These are phyloP conservation scores for Labeo rohita DNA, from an alignment of 2,113 vertebrate species.

Conservation along the genomic window DNA sequence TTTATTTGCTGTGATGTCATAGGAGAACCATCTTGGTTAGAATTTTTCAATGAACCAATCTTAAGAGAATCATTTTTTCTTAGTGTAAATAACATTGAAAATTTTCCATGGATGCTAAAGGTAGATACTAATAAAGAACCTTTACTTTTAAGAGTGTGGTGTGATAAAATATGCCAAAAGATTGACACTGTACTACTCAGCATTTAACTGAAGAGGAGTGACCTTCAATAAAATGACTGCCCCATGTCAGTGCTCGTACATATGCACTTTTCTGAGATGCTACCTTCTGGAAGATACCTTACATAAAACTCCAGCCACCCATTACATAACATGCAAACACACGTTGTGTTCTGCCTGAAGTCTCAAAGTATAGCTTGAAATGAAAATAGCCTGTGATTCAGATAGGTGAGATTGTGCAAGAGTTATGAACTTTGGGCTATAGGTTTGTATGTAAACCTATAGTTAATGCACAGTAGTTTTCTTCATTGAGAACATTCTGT, in stretches of 20 bases:
- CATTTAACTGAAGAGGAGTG: neutral
- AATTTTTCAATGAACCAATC: neutral
- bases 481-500: constrained; percentile 7
- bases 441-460: neutral
- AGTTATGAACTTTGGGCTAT: constrained; percentile 3
- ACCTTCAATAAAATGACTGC: neutral
- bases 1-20: too few relatives aligned
- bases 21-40: too few relatives aligned
- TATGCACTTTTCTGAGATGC: neutral
- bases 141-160: too few relatives aligned
- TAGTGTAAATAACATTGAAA: too few relatives aligned
- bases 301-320: constrained; percentile 5
- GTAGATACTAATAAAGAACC: too few relatives aligned
- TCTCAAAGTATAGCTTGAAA: neutral
- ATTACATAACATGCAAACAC: constrained; percentile 36
- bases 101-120: too few relatives aligned
- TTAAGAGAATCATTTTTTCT: too few relatives aligned
- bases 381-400: neutral
- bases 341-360: neutral
- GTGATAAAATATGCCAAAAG: neutral
- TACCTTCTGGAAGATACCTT: neutral
- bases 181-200: neutral
- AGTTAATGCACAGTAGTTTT: neutral
- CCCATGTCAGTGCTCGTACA: neutral
- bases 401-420: neutral